Evolutionary conservation across 2,888 invertebrate genomes (phyloP).

Genomic region (Watsonalla binaria): DNA sequence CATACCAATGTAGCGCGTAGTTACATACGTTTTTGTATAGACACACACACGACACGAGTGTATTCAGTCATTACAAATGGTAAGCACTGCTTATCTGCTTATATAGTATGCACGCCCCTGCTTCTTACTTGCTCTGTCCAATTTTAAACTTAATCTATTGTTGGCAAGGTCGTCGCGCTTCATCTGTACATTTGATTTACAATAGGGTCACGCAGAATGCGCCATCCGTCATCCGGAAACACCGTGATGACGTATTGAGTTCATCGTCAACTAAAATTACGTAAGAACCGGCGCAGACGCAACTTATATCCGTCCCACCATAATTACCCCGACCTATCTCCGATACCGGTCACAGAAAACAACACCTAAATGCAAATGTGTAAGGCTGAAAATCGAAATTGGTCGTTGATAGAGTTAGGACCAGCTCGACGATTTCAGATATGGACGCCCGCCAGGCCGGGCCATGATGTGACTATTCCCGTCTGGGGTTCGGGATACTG

Average conservation of each 20-base stretch:
- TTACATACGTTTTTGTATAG: too few relatives aligned
- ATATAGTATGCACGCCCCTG: too few relatives aligned
- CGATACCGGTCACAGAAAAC: constrained; percentile 33
- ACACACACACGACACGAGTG: too few relatives aligned
- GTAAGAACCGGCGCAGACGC: constrained; percentile 69
- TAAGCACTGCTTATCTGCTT: too few relatives aligned
- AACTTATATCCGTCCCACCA: constrained; percentile 59
- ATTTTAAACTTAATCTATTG: constrained; percentile 31
- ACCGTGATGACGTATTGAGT: constrained; percentile 67
- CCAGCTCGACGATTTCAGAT: constrained; percentile 38
- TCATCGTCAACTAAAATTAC: constrained; percentile 70
- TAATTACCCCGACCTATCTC: constrained; percentile 36
- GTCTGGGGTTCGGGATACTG: constrained; percentile 64
- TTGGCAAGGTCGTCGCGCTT: constrained; percentile 41
- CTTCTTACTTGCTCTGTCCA: constrained; percentile 26
- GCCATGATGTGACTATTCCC: constrained; percentile 74
- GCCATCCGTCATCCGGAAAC: constrained; percentile 68
- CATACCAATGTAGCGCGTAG: too few relatives aligned
- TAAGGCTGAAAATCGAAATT: constrained; percentile 54
- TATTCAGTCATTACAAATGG: too few relatives aligned
- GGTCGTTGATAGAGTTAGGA: constrained; percentile 40
- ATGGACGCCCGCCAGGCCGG: constrained; percentile 76
- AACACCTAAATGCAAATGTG: constrained; percentile 38
- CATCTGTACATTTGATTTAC: constrained; percentile 37
- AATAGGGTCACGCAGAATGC: constrained; percentile 42